Evolutionary conservation across 2,888 invertebrate genomes (phyloP).

Genomic region (Campopleginae sp.): DNA sequence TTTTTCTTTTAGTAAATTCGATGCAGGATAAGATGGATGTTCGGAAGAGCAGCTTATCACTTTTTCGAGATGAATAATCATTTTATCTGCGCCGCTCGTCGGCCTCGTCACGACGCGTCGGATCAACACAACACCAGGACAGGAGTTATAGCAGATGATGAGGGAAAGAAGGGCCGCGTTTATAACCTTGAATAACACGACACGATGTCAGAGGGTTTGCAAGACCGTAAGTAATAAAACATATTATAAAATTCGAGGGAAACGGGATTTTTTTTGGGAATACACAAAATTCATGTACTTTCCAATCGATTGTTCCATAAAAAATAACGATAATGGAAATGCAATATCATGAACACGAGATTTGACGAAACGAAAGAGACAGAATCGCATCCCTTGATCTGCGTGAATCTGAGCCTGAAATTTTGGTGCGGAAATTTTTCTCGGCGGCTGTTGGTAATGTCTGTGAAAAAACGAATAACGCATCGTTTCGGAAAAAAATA

Average conservation of each 20-base stretch:
- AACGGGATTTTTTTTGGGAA: not conserved
- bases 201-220: not conserved
- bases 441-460: not conserved
- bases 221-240: not conserved
- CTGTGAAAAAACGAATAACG: too few relatives aligned
- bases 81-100: slow-evolving; percentile 53
- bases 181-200: not conserved
- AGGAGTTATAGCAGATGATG: not conserved
- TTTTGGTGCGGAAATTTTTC: not conserved
- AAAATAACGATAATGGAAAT: not conserved
- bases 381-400: not conserved
- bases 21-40: slow-evolving; percentile 78
- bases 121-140: not conserved
- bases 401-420: not conserved
- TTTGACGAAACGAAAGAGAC: not conserved
- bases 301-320: not conserved
- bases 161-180: not conserved
- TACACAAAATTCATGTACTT: not conserved
- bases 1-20: slow-evolving; percentile 77
- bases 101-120: not conserved
- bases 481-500: too few relatives aligned
- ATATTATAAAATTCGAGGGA: not conserved
- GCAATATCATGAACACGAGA: not conserved
- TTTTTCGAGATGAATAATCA: slow-evolving; percentile 80
- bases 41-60: slow-evolving; percentile 81